phyloP scores from a whole-genome alignment of 2,797 vertebrate genomes.

The Gymnoscopelus braueri region DNA sequence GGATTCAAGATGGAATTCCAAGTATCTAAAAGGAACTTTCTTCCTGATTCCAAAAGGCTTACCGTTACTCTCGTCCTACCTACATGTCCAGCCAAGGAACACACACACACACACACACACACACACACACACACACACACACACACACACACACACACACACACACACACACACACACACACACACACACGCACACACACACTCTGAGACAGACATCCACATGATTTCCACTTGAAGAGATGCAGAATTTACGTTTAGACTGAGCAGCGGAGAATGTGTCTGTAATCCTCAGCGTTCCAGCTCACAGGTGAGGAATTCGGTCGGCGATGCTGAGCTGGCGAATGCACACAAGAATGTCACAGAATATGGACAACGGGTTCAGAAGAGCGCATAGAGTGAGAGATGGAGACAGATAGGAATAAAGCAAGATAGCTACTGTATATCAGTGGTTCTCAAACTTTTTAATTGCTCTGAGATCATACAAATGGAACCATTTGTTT shows the following conservation, averaged over 20 bases:
- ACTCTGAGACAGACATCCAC: conserved; percentile 51
- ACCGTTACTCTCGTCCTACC: conserved; percentile 66
- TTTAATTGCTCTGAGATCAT: too few relatives aligned
- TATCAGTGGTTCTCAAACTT: too few relatives aligned
- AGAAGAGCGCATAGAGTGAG: background rate
- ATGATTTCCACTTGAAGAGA: background rate
- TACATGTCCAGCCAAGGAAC: conserved; percentile 63
- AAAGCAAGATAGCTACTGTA: background rate
- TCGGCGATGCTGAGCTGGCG: conserved; percentile 62
- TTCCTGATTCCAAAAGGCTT: conserved; percentile 74
- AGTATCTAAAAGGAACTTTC: conserved; percentile 67
- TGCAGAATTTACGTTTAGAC: conserved; percentile 63
- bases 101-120: background rate
- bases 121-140: background rate
- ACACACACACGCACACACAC: conserved; percentile 23
- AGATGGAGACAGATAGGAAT: background rate
- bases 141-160: conserved; percentile 8
- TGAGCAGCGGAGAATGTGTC: conserved; percentile 63
- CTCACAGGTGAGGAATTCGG: conserved; percentile 55
- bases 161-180: conserved; percentile 15
- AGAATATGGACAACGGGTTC: conserved; percentile 45
- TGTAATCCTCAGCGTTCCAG: conserved; percentile 53
- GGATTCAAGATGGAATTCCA: conserved; percentile 76
- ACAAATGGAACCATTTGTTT: too few relatives aligned
- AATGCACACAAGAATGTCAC: conserved; percentile 43